A percentile compares a stretch with the other conserved stretches of the same genome.
These are phyloP conservation scores for Andrena bicolor DNA, from an alignment of 2,888 invertebrate species.

Conservation along the genomic window DNA sequence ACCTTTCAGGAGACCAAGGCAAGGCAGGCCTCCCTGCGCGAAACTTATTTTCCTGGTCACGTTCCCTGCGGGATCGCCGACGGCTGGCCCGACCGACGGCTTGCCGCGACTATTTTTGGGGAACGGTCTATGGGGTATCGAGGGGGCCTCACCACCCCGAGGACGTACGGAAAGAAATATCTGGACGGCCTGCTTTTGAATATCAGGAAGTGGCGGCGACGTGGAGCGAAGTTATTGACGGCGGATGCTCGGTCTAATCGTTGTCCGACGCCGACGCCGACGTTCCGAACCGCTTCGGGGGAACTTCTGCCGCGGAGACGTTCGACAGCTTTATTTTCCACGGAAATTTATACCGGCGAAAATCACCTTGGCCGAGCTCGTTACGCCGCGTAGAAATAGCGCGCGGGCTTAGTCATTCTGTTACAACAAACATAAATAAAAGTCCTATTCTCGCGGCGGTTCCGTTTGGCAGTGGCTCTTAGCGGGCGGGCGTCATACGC, in stretches of 20 bases:
- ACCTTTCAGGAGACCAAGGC: constrained; percentile 19
- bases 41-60: constrained; percentile 15
- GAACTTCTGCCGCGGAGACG: background rate
- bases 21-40: constrained; percentile 10
- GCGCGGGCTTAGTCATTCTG: constrained; percentile 34
- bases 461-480: constrained; percentile 36
- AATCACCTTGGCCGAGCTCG: constrained; percentile 29
- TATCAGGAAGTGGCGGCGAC: background rate
- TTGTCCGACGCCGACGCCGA: background rate
- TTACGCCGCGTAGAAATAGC: constrained; percentile 49
- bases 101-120: constrained; percentile 56
- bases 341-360: constrained; percentile 6
- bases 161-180: background rate
- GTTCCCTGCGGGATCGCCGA: constrained; percentile 12
- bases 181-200: background rate
- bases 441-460: constrained; percentile 31
- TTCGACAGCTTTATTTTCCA: constrained; percentile 3
- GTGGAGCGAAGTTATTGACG: background rate
- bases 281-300: background rate
- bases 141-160: background rate
- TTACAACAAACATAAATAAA: constrained; percentile 52
- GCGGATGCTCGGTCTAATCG: background rate
- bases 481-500: background rate
- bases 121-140: constrained; percentile 24
- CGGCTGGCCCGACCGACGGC: background rate